Conservation (phyloP, 2,888 invertebrate species). For the Lasioglossum figueresi region DNA sequence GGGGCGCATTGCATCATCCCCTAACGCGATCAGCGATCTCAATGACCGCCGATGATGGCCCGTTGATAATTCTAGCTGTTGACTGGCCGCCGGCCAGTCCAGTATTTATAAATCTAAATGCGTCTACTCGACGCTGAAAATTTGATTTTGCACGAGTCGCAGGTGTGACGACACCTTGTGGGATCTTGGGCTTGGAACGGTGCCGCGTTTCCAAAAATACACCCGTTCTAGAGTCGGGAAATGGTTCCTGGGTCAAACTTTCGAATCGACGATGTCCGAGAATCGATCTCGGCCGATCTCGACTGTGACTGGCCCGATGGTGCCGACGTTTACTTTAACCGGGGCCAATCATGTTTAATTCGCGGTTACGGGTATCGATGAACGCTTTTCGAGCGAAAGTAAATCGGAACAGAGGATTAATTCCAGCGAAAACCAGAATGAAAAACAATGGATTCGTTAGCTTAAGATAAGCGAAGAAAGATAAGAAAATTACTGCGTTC, state of each 20-base stretch:
- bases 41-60: conserved; percentile 17
- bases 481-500: not conserved
- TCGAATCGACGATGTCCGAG: not conserved
- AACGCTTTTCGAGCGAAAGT: not conserved
- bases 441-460: not conserved
- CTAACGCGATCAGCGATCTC: not conserved
- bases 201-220: conserved; percentile 42
- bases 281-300: not conserved
- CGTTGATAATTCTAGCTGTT: conserved; percentile 34
- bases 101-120: conserved; percentile 49
- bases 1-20: not conserved
- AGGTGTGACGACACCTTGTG: conserved; percentile 27
- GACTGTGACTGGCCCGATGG: not conserved
- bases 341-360: conserved; percentile 11
- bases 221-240: not conserved
- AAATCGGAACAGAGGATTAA: not conserved
- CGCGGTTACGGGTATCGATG: not conserved
- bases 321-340: not conserved
- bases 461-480: not conserved
- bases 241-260: not conserved
- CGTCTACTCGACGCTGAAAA: conserved; percentile 29
- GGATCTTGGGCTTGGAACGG: conserved; percentile 33
- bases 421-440: not conserved
- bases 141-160: conserved; percentile 21
- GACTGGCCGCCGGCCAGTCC: conserved; percentile 41